Conservation (phyloP, 2,113 vertebrate genomes). For the Colinus virginianus region DNA sequence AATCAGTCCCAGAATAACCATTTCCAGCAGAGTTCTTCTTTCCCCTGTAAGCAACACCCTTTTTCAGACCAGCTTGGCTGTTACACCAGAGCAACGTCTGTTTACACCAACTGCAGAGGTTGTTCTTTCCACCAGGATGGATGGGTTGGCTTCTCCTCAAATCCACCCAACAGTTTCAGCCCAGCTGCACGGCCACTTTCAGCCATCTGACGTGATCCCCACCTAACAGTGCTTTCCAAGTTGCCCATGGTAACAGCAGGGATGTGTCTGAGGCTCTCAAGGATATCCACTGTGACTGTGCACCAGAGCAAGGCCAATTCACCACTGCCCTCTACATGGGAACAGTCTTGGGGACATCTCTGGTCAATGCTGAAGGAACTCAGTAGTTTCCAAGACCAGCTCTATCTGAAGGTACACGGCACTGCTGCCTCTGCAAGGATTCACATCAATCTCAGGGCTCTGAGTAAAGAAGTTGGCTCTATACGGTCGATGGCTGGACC, state of each 20-base stretch:
- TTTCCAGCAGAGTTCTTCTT: conserved; percentile 25
- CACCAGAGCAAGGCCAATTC: neutral
- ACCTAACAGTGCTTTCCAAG: neutral
- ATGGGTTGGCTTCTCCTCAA: neutral
- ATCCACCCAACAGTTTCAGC: neutral
- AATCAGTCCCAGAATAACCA: conserved; percentile 57
- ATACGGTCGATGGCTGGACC: accelerated
- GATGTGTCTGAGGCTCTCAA: neutral
- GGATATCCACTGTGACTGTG: neutral
- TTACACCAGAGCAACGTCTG: neutral
- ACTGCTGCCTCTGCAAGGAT: neutral
- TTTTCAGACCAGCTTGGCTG: neutral
- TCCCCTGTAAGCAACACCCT: neutral
- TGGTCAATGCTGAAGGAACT: neutral
- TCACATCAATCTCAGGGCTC: neutral
- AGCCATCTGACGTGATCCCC: neutral
- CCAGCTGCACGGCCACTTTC: neutral
- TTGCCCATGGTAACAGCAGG: neutral
- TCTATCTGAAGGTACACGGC: neutral
- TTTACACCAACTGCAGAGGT: neutral
- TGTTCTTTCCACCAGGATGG: neutral
- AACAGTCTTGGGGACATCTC: neutral
- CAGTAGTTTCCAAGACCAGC: neutral
- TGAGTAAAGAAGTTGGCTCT: neutral
- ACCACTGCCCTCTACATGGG: neutral